Evolutionary conservation across 2,888 invertebrate species (phyloP).

Genomic region (Oligia latruncula): DNA sequence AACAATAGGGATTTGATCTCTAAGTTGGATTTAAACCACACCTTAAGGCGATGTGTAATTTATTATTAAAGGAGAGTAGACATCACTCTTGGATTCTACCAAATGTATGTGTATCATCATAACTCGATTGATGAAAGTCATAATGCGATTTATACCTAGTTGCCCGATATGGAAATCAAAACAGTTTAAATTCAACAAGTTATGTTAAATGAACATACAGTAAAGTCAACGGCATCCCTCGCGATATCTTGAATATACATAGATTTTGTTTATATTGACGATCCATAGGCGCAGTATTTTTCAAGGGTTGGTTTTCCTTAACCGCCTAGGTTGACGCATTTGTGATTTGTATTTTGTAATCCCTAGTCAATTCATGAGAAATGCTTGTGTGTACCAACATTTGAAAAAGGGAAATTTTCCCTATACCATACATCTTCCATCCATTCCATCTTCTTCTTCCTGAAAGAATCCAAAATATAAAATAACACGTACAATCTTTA

Average conservation of each 20-base stretch:
- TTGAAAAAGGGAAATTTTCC: not conserved
- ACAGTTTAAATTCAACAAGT: too few relatives aligned
- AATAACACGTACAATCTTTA: constrained; percentile 24
- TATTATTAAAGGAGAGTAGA: not conserved
- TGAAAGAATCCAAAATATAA: constrained; percentile 4
- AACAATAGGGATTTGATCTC: not conserved
- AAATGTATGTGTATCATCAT: not conserved
- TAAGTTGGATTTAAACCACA: not conserved
- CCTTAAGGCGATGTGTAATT: not conserved
- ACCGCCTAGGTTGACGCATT: not conserved
- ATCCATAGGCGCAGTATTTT: not conserved
- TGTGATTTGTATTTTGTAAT: not conserved
- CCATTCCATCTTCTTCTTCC: not conserved
- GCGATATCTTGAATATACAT: not conserved
- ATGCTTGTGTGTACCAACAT: not conserved
- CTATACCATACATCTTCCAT: not conserved
- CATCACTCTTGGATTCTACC: constrained; percentile 5
- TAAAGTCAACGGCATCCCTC: too few relatives aligned
- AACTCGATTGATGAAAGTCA: not conserved
- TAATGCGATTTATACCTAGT: not conserved
- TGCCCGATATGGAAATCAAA: not conserved
- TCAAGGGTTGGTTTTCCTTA: not conserved
- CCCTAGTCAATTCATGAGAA: not conserved
- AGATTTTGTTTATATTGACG: not conserved
- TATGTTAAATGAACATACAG: not conserved